Evolutionary conservation across 2,888 invertebrate species (phyloP), one percentile per base, ranked within the genome.

Genomic region (Eupithecia insigniata): DNA sequence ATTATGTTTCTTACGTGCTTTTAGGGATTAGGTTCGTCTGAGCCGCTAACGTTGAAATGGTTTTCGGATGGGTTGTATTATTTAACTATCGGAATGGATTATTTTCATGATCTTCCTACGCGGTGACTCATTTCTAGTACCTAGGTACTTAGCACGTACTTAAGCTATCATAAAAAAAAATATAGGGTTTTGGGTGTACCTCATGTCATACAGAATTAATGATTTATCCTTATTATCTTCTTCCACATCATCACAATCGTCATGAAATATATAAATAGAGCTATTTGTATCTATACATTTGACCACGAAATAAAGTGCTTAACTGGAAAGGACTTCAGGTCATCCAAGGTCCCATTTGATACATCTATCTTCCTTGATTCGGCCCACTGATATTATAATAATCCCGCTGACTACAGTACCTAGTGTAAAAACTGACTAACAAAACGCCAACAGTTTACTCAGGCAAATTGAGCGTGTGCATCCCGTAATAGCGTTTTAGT

Each of bases 391-490:
- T 61, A 61, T 58, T 12, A 26, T 43, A 43, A 43, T 60, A 60
- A 67, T 34, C 60, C 30, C 7, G 14, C 51, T 30, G 51, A 60
- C 67, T 43, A 10, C 60, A 26, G 55, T 67, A 55, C 58, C 26
- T 26, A 51, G 34, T 67, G 67, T 67, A 69, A 62, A 67, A 66
- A 67, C 66, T 66, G 61, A 66, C 73, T 66, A 71, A 75, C 71
- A 74, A 67, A 71, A 76, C 58, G 60, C 58, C 73, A 80, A 78
- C 74, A 81, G 87, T 87, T 86, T 85, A 83, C 84, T 55, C 79
- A 85, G 84, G 86, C 87, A 89, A 90, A 90, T 90, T 88, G 88
- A 88, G 85, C 87, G 84, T 85, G 18, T 67, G 67, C 67, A 36
- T 36, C 18, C n/a, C 39, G 67, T 67, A 67, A 67, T 60, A 28